phyloP scores from a whole-genome alignment of 2,113 vertebrate species.

The Bettongia penicillata region DNA sequence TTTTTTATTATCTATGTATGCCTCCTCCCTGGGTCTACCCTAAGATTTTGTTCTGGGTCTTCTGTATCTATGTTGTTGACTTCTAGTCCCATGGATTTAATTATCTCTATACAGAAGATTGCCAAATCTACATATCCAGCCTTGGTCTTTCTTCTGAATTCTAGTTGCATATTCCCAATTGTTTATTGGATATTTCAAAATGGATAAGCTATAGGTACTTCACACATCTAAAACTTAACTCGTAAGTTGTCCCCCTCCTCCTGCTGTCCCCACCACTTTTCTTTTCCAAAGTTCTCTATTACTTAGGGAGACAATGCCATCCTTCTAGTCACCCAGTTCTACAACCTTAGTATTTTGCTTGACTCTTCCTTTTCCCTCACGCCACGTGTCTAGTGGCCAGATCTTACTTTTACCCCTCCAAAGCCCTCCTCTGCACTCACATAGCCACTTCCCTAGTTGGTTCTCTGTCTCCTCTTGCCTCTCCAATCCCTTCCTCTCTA shows the following conservation, averaged over 20 bases:
- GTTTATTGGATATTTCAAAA: not conserved
- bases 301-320: not conserved
- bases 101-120: not conserved
- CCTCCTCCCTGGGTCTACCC: not conserved
- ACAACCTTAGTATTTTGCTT: not conserved
- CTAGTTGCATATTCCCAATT: not conserved
- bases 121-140: not conserved
- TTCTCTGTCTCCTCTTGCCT: not conserved
- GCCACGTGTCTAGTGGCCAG: not conserved
- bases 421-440: not conserved
- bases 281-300: not conserved
- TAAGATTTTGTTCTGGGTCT: not conserved
- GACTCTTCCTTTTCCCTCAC: not conserved
- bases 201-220: not conserved
- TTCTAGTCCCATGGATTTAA: not conserved
- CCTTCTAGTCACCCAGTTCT: not conserved
- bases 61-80: not conserved
- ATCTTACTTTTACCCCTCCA: not conserved
- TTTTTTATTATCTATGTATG: not conserved
- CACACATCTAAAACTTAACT: not conserved
- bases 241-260: not conserved
- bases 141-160: not conserved
- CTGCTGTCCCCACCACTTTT: not conserved
- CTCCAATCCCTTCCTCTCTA: not conserved
- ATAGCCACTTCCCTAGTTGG: not conserved